phyloP scores from a whole-genome alignment of 2,113 vertebrate genomes.

The Oreamnos americanus region DNA sequence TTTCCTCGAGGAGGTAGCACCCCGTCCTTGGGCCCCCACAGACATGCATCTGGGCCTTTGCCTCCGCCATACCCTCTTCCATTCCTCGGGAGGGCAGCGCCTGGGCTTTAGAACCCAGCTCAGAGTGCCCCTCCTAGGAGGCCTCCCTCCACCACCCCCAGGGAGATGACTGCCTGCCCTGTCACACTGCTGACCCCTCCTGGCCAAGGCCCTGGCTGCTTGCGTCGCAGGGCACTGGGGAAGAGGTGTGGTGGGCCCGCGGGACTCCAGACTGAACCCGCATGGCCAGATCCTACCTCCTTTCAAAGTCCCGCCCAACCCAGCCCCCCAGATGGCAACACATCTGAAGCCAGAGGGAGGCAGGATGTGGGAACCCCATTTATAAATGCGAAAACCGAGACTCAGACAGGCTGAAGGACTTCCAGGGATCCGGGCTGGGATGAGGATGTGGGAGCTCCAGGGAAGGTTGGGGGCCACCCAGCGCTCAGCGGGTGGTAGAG shows the following conservation, averaged over 20 bases:
- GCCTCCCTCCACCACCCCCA: neutral
- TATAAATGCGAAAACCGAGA: neutral
- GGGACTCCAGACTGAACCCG: neutral
- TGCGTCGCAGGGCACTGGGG: fast-evolving
- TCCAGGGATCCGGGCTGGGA: neutral
- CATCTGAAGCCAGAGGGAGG: neutral
- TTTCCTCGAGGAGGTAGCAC: neutral
- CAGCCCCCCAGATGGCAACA: neutral
- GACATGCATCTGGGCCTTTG: neutral
- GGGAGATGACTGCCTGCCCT: neutral
- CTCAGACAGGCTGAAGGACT: neutral
- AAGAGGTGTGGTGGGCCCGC: neutral
- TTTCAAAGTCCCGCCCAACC: neutral
- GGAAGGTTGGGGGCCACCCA: neutral
- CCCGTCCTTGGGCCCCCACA: fast-evolving
- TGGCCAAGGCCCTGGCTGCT: neutral
- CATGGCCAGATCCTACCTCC: neutral
- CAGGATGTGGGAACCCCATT: neutral
- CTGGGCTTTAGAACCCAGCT: neutral
- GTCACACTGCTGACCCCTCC: neutral
- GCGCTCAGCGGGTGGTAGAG: fast-evolving
- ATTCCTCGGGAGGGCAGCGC: neutral
- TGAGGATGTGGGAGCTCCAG: neutral
- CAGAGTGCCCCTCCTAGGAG: neutral
- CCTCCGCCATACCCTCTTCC: neutral